Conservation (phyloP, 2,113 vertebrate genomes). For the Callopanchax toddi region DNA sequence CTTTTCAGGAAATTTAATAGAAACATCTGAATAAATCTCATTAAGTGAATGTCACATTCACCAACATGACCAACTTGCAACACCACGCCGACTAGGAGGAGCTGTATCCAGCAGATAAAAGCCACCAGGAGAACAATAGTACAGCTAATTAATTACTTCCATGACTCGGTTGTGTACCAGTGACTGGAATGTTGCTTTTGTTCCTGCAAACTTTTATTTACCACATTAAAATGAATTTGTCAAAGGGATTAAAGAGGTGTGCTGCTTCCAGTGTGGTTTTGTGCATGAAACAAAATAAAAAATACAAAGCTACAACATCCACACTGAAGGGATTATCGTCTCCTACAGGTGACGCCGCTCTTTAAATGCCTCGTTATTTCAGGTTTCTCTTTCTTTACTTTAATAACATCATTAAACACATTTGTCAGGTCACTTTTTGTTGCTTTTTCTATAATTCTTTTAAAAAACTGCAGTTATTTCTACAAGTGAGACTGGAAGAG, state of each 20-base stretch:
- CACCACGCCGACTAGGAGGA: constrained; percentile 14
- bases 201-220: constrained; percentile 7
- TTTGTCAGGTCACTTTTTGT: neutral
- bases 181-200: neutral
- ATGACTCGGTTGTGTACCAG: neutral
- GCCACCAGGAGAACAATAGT: neutral
- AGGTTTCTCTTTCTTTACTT: neutral
- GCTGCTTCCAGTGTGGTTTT: neutral
- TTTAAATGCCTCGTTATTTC: neutral
- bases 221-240: constrained; percentile 1
- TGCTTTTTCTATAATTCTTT: neutral
- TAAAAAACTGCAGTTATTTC: neutral
- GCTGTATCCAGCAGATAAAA: constrained; percentile 21
- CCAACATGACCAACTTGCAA: neutral
- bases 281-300: neutral
- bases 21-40: too few species aligned
- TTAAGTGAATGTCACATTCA: too few species aligned
- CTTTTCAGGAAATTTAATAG: too few species aligned
- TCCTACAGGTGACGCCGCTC: neutral
- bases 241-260: constrained; percentile 2
- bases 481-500: neutral
- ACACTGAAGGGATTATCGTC: neutral
- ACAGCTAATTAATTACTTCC: neutral
- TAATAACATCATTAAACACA: neutral
- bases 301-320: neutral